These are phyloP conservation scores for Nesoenas mayeri DNA, from an alignment of 2,113 vertebrate genomes.

Conservation along the genomic window DNA sequence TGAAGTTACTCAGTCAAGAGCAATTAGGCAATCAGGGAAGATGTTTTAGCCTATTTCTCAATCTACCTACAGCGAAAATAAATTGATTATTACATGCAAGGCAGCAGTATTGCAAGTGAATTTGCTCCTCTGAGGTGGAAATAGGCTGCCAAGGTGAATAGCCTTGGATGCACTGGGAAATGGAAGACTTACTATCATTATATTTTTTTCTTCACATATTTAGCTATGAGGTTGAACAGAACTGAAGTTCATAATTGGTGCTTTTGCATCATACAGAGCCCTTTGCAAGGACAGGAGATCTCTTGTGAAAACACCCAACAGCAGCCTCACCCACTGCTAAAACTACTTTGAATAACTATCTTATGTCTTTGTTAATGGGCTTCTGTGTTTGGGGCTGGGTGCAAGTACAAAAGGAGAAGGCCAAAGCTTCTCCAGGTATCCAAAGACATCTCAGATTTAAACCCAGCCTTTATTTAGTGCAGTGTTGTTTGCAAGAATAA, in stretches of 20 bases:
- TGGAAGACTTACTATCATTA: neutral
- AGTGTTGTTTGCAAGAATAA: neutral
- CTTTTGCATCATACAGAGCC: neutral
- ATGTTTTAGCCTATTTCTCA: neutral
- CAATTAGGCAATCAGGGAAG: rapidly evolving
- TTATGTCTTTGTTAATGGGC: neutral
- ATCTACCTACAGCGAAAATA: no score
- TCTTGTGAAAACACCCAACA: neutral
- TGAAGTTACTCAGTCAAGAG: neutral
- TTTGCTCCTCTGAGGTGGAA: neutral
- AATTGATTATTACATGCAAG: neutral
- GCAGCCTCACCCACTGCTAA: neutral
- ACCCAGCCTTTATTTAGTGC: neutral
- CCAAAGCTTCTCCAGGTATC: neutral
- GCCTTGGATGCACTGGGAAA: neutral
- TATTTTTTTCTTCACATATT: neutral
- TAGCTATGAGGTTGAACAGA: neutral
- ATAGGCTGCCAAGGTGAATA: neutral
- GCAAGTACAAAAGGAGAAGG: neutral
- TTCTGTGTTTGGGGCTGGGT: neutral
- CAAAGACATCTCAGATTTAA: neutral
- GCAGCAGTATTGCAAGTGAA: neutral
- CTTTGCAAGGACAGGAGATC: no score
- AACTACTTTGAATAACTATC: neutral
- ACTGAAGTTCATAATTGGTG: neutral